A percentile compares a stretch with the other conserved stretches of the same genome.
These are phyloP conservation scores for Agelas oroides DNA, from an alignment of 37 sponge, comb jelly and placozoan species.

Conservation along the genomic window DNA sequence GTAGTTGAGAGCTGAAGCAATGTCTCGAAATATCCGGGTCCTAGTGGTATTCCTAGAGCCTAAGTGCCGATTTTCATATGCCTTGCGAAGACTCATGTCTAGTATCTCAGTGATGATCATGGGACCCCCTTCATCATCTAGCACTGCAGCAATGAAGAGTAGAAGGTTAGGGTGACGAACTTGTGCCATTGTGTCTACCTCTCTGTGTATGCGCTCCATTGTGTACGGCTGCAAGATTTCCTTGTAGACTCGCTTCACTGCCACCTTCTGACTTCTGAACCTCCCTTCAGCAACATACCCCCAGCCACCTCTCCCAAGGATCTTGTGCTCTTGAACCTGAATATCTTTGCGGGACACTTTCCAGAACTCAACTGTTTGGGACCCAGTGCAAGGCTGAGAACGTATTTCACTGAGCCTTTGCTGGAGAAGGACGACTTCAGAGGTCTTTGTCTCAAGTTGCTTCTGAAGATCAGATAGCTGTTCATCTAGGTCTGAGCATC, in stretches of 20 bases:
- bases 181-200: constrained; percentile 46
- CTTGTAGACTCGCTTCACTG: constrained; percentile 62
- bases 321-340: not conserved
- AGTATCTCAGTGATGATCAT: constrained; percentile 74
- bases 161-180: constrained; percentile 75
- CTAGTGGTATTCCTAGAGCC: not conserved
- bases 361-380: not conserved
- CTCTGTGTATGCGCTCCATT: constrained; percentile 40
- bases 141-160: constrained; percentile 72
- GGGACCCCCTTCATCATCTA: constrained; percentile 32
- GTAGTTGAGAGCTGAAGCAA: constrained; percentile 75
- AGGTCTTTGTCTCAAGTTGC: no score
- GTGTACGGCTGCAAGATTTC: constrained; percentile 27
- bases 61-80: constrained; percentile 25
- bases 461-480: no score
- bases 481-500: no score
- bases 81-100: constrained; percentile 60
- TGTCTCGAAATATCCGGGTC: constrained; percentile 34
- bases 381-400: not conserved
- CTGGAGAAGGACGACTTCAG: not conserved
- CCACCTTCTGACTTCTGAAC: constrained; percentile 62
- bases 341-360: not conserved
- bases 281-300: constrained; percentile 51
- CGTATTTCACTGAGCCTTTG: not conserved
- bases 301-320: constrained; percentile 60